phyloP scores from a whole-genome alignment of 2,797 vertebrate species.

The Xenentodon cancila region DNA sequence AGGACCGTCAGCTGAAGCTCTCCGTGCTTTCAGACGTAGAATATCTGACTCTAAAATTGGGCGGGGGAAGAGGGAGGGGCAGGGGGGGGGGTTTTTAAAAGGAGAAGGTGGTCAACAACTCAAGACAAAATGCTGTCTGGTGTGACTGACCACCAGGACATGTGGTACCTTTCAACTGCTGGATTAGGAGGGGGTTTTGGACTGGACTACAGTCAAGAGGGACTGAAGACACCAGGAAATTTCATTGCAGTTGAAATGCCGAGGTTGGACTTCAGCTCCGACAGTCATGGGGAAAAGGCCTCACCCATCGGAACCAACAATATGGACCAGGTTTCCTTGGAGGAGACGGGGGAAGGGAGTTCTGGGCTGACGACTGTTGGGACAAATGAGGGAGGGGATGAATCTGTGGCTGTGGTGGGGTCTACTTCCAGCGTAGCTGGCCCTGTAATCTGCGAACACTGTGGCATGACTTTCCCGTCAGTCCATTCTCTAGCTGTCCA shows the following conservation, averaged over 20 bases:
- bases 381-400: slow-evolving; percentile 74
- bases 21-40: slow-evolving; percentile 65
- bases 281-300: slow-evolving; percentile 64
- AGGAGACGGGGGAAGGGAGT: slow-evolving; percentile 68
- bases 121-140: slow-evolving; percentile 71
- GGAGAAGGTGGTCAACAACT: slow-evolving; percentile 64
- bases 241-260: slow-evolving; percentile 83
- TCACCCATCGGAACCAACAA: slow-evolving; percentile 50
- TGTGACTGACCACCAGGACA: slow-evolving; percentile 65
- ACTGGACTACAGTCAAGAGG: slow-evolving; percentile 71
- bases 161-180: slow-evolving; percentile 75
- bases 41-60: slow-evolving; percentile 57
- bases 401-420: slow-evolving; percentile 84
- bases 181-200: slow-evolving; percentile 72
- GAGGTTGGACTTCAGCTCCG: slow-evolving; percentile 78
- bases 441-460: slow-evolving; percentile 89
- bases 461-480: slow-evolving; percentile 89
- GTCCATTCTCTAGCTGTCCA: slow-evolving; percentile 90
- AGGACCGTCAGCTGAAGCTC: slow-evolving; percentile 46
- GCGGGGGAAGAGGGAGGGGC: slow-evolving; percentile 65
- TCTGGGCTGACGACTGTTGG: slow-evolving; percentile 60
- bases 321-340: slow-evolving; percentile 65
- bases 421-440: slow-evolving; percentile 81
- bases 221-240: slow-evolving; percentile 66
- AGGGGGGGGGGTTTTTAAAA: slow-evolving; percentile 78